phyloP scores from a whole-genome alignment of 2,113 vertebrate genomes.

The Psilopogon haemacephalus region DNA sequence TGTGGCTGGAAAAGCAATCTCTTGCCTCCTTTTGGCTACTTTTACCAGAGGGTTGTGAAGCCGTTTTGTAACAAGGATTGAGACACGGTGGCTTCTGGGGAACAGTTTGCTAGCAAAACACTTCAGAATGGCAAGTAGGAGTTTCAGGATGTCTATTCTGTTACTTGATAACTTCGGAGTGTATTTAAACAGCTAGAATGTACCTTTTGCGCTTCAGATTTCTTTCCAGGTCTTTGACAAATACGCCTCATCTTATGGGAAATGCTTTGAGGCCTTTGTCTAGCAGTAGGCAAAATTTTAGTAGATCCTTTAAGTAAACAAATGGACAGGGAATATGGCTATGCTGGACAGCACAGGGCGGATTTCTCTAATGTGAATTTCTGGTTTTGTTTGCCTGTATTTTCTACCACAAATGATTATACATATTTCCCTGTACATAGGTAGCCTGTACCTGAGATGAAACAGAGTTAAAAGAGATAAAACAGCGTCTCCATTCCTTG shows the following conservation, averaged over 20 bases:
- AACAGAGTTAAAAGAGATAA: neutral
- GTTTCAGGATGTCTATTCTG: neutral
- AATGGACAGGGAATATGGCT: neutral
- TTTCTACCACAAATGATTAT: neutral
- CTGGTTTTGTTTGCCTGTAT: neutral
- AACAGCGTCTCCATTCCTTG: neutral
- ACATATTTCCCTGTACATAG: neutral
- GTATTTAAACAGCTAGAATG: neutral
- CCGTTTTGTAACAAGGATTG: neutral
- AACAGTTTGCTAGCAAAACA: neutral
- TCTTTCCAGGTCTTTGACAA: neutral
- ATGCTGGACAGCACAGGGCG: neutral
- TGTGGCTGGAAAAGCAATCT: neutral
- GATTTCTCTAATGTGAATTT: neutral
- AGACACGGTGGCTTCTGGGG: neutral
- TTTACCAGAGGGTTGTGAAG: neutral
- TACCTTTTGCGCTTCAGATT: neutral
- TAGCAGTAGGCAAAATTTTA: neutral
- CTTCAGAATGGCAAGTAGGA: neutral
- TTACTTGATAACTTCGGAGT: neutral
- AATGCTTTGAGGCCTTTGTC: neutral
- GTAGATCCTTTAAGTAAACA: neutral
- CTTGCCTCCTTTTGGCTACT: neutral
- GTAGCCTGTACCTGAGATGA: neutral
- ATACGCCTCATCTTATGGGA: neutral